Percentiles rank a stretch among this genome's conserved stretches.
phyloP scores from a whole-genome alignment of 2,113 vertebrate genomes.

The Tragelaphus buxtoni region DNA sequence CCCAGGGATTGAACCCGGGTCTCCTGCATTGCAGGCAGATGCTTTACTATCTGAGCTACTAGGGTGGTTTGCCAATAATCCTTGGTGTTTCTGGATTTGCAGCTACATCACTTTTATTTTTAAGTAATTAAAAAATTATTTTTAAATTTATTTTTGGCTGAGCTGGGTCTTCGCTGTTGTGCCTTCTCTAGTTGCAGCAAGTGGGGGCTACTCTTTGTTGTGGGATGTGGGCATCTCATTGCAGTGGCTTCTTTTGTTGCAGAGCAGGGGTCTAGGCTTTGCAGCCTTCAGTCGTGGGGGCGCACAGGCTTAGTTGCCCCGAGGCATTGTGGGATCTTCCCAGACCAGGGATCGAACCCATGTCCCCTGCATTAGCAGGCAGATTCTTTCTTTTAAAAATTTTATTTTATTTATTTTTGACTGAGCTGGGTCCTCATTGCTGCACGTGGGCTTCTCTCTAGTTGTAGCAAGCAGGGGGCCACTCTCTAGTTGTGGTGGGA shows the following conservation, averaged over 20 bases:
- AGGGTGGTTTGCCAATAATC: background rate
- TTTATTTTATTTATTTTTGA: background rate
- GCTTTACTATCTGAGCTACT: background rate
- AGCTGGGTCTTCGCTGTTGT: background rate
- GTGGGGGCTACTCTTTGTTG: background rate
- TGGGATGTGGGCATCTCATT: background rate
- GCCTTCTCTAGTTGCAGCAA: background rate
- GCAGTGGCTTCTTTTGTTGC: background rate
- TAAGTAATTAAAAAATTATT: background rate
- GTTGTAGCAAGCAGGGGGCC: background rate
- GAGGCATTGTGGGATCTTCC: background rate
- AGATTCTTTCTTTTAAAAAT: background rate
- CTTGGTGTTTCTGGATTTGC: background rate
- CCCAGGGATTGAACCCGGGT: background rate
- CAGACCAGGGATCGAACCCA: background rate
- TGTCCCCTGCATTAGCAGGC: background rate
- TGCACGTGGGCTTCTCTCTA: background rate
- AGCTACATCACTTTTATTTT: background rate
- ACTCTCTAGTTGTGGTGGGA: background rate
- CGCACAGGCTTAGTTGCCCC: background rate
- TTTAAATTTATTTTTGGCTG: background rate
- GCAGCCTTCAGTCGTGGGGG: fast-evolving
- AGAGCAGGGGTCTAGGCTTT: background rate
- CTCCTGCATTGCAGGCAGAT: background rate
- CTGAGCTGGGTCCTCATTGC: background rate